A percentile compares a stretch with the other conserved stretches of the same genome.
These are phyloP conservation scores for Alcedo quadribrachys DNA, from an alignment of 2,797 vertebrate genomes.

Conservation along the genomic window DNA sequence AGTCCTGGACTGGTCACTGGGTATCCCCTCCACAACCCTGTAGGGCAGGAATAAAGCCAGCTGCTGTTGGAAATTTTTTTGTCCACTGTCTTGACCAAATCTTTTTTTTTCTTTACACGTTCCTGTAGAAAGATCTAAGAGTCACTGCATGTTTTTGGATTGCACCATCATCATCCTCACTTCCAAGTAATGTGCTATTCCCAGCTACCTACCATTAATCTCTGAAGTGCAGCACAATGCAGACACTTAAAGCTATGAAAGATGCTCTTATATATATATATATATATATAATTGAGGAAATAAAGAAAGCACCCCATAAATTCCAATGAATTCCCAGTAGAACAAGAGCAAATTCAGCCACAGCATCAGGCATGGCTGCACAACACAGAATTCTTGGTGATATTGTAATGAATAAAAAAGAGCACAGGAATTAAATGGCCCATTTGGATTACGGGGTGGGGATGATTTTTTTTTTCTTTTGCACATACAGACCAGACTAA, in stretches of 20 bases:
- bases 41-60: neutral
- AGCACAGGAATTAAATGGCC: neutral
- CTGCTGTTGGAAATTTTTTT: neutral
- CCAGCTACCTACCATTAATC: neutral
- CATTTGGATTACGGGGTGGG: neutral
- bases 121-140: neutral
- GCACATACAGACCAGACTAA: neutral
- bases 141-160: neutral
- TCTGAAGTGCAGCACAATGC: neutral
- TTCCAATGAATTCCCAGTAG: neutral
- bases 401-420: neutral
- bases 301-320: neutral
- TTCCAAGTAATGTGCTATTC: neutral
- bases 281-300: neutral
- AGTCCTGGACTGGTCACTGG: neutral
- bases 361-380: neutral
- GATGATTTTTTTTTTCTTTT: neutral
- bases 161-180: neutral
- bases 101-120: neutral
- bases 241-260: neutral
- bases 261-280: neutral
- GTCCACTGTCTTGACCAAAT: neutral
- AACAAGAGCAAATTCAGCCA: conserved; percentile 3
- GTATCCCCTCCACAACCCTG: fast-evolving
- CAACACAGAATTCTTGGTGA: neutral